phyloP scores from a whole-genome alignment of 2,797 vertebrate species.

The Oryzias sinensis region DNA sequence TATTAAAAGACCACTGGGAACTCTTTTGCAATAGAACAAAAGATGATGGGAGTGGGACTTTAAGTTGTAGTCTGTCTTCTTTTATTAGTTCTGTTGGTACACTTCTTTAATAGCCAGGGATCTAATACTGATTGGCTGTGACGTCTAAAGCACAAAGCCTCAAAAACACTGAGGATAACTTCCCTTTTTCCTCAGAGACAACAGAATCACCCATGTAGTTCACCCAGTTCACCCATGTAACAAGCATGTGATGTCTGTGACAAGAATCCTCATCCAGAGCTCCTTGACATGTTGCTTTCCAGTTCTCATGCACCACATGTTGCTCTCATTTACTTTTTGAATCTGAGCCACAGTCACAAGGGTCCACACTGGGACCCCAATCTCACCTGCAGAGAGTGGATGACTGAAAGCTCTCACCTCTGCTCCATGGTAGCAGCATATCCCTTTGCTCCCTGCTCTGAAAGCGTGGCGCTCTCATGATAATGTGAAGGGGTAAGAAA shows the following conservation, averaged over 20 bases:
- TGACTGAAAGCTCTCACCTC: constrained; percentile 56
- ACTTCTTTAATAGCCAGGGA: constrained; percentile 1
- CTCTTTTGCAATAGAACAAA: too few species aligned
- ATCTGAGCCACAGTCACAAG: constrained; percentile 23
- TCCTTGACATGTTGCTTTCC: constrained; percentile 23
- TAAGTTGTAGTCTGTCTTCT: too few species aligned
- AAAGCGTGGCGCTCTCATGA: constrained; percentile 34
- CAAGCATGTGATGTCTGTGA: not conserved
- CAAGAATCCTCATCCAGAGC: constrained; percentile 8
- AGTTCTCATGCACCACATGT: constrained; percentile 18
- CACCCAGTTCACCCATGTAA: constrained; percentile 22
- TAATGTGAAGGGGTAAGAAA: constrained; percentile 41
- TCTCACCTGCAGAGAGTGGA: constrained; percentile 48
- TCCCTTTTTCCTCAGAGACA: constrained; percentile 44
- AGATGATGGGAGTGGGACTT: too few species aligned
- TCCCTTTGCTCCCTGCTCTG: constrained; percentile 29
- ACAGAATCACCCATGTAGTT: constrained; percentile 21
- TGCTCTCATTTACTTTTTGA: constrained; percentile 38
- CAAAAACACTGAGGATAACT: constrained; percentile 34
- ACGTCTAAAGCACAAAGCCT: constrained; percentile 28
- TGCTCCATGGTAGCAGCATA: constrained; percentile 42
- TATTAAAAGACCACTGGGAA: too few species aligned
- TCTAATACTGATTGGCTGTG: constrained; percentile 12
- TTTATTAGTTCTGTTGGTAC: too few species aligned
- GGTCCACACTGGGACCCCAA: constrained; percentile 50